These are phyloP conservation scores for Heterochromis multidens DNA, from an alignment of 2,113 vertebrate genomes.

Conservation along the genomic window DNA sequence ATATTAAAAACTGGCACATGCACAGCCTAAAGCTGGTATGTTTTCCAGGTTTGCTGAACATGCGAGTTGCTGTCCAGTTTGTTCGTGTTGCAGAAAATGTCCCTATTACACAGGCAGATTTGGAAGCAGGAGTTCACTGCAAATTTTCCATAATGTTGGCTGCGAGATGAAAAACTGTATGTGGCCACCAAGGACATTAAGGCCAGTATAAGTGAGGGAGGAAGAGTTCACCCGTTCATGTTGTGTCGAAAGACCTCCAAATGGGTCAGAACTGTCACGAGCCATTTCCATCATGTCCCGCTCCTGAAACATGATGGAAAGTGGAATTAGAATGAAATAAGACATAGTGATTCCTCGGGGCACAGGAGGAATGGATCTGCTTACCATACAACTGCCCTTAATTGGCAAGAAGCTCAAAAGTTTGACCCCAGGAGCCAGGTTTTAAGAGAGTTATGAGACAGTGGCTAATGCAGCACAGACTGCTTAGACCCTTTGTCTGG, in stretches of 20 bases:
- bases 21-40: neutral
- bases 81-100: neutral
- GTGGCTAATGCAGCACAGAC: constrained; percentile 66
- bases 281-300: constrained; percentile 40
- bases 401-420: constrained; percentile 55
- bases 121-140: neutral
- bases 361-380: constrained; percentile 41
- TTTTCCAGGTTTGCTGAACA: neutral
- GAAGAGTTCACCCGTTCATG: constrained; percentile 36
- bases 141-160: neutral
- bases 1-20: neutral
- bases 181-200: constrained; percentile 22
- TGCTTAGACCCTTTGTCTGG: constrained; percentile 21
- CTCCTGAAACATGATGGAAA: constrained; percentile 46
- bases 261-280: constrained; percentile 57
- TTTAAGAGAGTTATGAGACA: constrained; percentile 65
- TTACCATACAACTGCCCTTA: constrained; percentile 56
- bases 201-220: neutral
- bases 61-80: neutral
- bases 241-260: constrained; percentile 40
- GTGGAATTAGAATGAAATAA: constrained; percentile 52
- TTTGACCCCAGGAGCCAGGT: constrained; percentile 52
- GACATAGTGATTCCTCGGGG: constrained; percentile 31
- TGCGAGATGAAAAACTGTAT: neutral
- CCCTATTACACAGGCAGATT: neutral